Conservation (phyloP, 2,797 vertebrate species). For the Amniataba percoides region DNA sequence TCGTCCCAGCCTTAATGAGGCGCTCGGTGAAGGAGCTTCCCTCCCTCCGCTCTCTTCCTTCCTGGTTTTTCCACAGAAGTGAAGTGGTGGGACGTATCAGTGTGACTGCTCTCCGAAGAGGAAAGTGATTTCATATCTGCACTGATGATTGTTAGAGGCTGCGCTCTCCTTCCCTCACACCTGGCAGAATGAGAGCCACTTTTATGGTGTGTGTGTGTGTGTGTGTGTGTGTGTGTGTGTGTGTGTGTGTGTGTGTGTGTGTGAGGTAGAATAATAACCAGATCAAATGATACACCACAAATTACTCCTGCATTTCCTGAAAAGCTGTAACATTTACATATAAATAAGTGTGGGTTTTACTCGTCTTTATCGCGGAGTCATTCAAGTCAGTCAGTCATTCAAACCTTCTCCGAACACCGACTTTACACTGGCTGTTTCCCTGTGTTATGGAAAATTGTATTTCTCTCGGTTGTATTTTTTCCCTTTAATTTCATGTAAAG, state of each 20-base stretch:
- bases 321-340: slow-evolving; percentile 43
- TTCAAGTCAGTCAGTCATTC: slow-evolving; percentile 20
- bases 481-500: slow-evolving; percentile 4
- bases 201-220: slow-evolving; percentile 2
- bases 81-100: slow-evolving; percentile 32
- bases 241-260: background rate
- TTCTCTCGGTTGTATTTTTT: background rate
- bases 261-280: slow-evolving; percentile 40
- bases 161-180: slow-evolving; percentile 28
- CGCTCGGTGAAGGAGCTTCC: slow-evolving; percentile 15
- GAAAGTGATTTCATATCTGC: slow-evolving; percentile 15
- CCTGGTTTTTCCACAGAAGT: slow-evolving; percentile 4
- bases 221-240: too few species aligned
- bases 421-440: background rate
- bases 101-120: slow-evolving; percentile 16
- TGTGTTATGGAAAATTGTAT: background rate
- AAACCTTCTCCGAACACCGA: slow-evolving; percentile 7
- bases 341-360: slow-evolving; percentile 32
- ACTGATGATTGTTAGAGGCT: slow-evolving; percentile 35
- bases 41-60: slow-evolving; percentile 14
- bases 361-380: slow-evolving; percentile 11
- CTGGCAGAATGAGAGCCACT: slow-evolving; percentile 9
- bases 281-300: slow-evolving; percentile 28
- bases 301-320: slow-evolving; percentile 34
- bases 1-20: slow-evolving; percentile 41